Evolutionary conservation across 2,888 invertebrate species (phyloP).

Genomic region (Dermolepida albohirtum): DNA sequence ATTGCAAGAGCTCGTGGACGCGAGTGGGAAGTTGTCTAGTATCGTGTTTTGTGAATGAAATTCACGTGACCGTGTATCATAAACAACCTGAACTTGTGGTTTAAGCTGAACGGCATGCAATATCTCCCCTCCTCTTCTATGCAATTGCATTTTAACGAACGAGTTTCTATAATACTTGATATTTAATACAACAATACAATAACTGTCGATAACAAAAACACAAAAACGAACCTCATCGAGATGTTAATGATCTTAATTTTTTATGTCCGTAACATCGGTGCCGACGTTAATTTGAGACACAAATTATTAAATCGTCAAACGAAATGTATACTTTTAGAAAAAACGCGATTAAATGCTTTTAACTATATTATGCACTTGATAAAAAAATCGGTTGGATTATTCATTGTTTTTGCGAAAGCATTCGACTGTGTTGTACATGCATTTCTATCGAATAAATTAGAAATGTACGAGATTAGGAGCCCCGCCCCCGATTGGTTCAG

Average conservation of each 20-base stretch:
- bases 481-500: no score
- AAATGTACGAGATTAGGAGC: no score
- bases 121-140: background rate
- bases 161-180: slow-evolving; percentile 9
- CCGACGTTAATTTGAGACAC: no score
- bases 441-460: no score
- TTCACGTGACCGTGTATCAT: slow-evolving; percentile 41
- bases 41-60: slow-evolving; percentile 42
- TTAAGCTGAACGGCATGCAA: slow-evolving; percentile 24
- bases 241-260: background rate
- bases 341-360: no score
- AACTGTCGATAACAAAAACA: background rate
- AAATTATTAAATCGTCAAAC: no score
- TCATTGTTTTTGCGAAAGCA: no score
- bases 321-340: no score
- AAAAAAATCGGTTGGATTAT: no score
- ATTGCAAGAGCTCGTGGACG: slow-evolving; percentile 19
- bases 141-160: slow-evolving; percentile 32
- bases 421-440: no score
- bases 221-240: background rate
- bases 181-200: background rate
- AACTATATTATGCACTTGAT: no score
- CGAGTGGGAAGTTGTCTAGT: slow-evolving; percentile 28
- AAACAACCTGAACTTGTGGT: slow-evolving; percentile 39
- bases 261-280: background rate